These are phyloP conservation scores for Holcopasites calliopsidis DNA, from an alignment of 1,140 invertebrate genomes.

Conservation along the genomic window DNA sequence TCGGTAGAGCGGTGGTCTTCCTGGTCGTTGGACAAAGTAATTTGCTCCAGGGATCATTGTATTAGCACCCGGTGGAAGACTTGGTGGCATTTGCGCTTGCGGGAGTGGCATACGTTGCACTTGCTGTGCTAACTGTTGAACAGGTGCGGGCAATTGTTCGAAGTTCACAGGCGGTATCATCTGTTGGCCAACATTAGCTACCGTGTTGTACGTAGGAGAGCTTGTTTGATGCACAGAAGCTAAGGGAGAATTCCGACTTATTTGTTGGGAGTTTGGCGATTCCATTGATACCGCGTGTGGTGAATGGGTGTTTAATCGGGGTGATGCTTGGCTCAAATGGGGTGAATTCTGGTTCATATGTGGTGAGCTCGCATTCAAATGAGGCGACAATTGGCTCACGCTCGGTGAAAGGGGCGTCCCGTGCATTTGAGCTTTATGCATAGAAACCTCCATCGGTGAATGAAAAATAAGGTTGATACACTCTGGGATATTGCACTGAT, in stretches of 20 bases:
- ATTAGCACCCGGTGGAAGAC: conserved; percentile 71
- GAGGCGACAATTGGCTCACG: conserved; percentile 65
- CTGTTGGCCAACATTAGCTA: conserved; percentile 46
- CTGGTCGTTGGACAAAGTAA: conserved; percentile 71
- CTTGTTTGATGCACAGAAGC: conserved; percentile 68
- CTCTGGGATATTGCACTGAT: conserved; percentile 77
- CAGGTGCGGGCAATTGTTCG: conserved; percentile 77
- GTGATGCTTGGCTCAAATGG: conserved; percentile 60
- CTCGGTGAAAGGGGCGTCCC: conserved; percentile 68
- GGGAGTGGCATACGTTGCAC: conserved; percentile 79
- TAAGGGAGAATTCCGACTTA: conserved; percentile 64
- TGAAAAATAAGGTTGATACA: conserved; percentile 72
- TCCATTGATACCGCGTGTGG: conserved; percentile 48
- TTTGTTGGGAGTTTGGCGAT: conserved; percentile 55
- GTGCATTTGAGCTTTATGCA: conserved; percentile 75
- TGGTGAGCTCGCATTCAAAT: conserved; percentile 63
- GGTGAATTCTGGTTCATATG: conserved; percentile 64
- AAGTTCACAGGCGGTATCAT: conserved; percentile 74
- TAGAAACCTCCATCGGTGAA: conserved; percentile 69
- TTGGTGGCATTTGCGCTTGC: conserved; percentile 70
- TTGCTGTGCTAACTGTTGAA: conserved; percentile 80
- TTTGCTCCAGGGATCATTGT: conserved; percentile 73
- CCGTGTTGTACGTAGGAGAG: conserved; percentile 67
- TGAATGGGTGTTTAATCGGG: conserved; percentile 57
- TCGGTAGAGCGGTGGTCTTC: conserved; percentile 74